Base-by-base conservation (phyloP, 2,113 vertebrate genomes). In the Istiophorus platypterus region DNA sequence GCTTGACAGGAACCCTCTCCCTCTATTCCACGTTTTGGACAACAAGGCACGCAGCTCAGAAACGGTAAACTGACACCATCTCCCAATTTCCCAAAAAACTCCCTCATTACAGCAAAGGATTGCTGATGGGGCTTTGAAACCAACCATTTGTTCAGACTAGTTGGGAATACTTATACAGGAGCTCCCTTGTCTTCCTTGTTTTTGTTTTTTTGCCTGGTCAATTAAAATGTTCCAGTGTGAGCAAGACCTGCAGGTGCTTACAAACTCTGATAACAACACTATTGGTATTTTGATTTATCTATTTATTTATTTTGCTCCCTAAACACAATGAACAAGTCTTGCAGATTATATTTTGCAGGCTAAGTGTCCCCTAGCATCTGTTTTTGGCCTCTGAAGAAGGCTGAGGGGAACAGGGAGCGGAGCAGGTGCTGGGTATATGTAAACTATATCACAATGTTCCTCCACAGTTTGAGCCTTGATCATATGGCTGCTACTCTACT, bases 71-170 rank as follows among this genome's bases (percentile, higher is more conserved):
- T 91, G 88, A 91, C 90, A 92, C 86, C 79, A 79, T 76, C 66
- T 82, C 79, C 66, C 79, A 87, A 77, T 87, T 90, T 81, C 69
- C 86, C 45, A 17, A 74, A 89, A 89, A 89, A 87, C 67, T 69
- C 72, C 77, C 90, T 90, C 91, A 90, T 91, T 91, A 93, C 78
- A 78, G 87, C 85, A 85, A 85, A 88, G 72, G 78, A 91, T 82
- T 91, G 87, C 89, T 92, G 91, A 93, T 89, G 86, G 76, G 66
- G 80, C 88, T 92, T 89, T 92, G 88, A 88, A 94, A 79, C 59
- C 81, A 85, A 65, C 51, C 82, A 47, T 86, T 92, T 85, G 80
- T 87, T 88, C 77, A 65, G 64, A 85, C 67, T 78, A 84, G 76
- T 66, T 69, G 74, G 66, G 71, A 85, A 45, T 67, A 69, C 81